A percentile compares a stretch with the other conserved stretches of the same genome.
Evolutionary conservation across 1,140 invertebrate species (phyloP).

Genomic region (Oryctes rhinoceros): DNA sequence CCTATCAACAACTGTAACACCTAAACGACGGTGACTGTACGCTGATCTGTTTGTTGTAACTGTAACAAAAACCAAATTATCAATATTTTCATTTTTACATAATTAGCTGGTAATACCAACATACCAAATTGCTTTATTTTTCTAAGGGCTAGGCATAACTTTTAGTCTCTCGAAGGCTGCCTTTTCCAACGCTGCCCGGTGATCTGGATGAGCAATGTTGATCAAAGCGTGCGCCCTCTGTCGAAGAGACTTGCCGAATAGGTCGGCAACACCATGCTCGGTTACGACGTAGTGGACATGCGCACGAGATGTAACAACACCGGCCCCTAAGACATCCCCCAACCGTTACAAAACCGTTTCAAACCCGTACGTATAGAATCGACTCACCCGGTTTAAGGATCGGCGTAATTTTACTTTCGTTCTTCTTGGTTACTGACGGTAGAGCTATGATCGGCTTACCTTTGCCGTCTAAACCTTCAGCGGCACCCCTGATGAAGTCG

Average conservation of each 20-base stretch:
- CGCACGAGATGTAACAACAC: conserved; percentile 91
- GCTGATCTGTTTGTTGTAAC: not conserved
- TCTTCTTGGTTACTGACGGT: conserved; percentile 84
- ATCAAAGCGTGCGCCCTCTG: conserved; percentile 92
- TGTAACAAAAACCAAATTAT: not conserved
- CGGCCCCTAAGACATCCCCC: conserved; percentile 73
- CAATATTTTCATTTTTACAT: no score
- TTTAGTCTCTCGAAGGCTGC: conserved; percentile 88
- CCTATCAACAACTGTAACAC: conserved; percentile 15
- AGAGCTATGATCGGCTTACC: conserved; percentile 96
- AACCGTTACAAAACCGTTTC: no score
- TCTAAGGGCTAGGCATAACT: conserved; percentile 79
- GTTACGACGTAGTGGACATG: conserved; percentile 95
- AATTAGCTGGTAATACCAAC: not conserved
- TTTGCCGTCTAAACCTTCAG: conserved; percentile 83
- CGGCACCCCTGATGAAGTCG: conserved; percentile 95
- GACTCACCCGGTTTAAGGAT: conserved; percentile 78
- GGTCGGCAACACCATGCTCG: conserved; percentile 88
- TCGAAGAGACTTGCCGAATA: conserved; percentile 89
- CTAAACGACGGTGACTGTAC: not conserved
- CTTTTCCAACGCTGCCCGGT: conserved; percentile 86
- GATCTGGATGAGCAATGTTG: conserved; percentile 88
- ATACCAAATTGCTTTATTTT: not conserved
- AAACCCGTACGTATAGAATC: not conserved
- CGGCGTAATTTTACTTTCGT: conserved; percentile 90